Percentiles rank a stretch among this genome's conserved stretches.
These are phyloP conservation scores for Nemotelus nigrinus DNA, from an alignment of 2,888 invertebrate genomes.

Conservation along the genomic window DNA sequence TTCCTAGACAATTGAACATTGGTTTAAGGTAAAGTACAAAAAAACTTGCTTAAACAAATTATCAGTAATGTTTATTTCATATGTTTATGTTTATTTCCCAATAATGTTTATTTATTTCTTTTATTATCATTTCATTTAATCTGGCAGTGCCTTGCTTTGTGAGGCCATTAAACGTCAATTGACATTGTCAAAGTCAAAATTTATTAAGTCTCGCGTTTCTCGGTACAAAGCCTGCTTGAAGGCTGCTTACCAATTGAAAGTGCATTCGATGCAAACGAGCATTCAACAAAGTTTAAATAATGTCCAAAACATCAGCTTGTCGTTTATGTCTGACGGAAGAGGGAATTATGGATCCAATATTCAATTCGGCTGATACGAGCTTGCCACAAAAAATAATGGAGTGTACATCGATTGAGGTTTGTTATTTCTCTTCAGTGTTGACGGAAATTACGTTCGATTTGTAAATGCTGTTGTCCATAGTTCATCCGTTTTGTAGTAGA, in stretches of 20 bases:
- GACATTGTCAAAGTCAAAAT: neutral
- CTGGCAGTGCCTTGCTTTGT: neutral
- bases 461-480: too few species aligned
- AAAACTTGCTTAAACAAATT: too few species aligned
- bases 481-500: too few species aligned
- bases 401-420: constrained; percentile 47
- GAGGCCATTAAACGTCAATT: neutral
- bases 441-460: neutral
- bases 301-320: constrained; percentile 21
- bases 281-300: neutral
- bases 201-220: constrained; percentile 22
- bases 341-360: constrained; percentile 47
- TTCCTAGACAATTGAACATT: too few species aligned
- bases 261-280: neutral
- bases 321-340: constrained; percentile 47
- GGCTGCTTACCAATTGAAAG: constrained; percentile 36
- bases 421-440: neutral
- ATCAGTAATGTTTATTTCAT: too few species aligned
- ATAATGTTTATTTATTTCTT: too few species aligned
- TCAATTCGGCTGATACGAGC: constrained; percentile 12
- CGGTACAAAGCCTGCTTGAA: neutral
- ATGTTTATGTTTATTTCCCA: too few species aligned
- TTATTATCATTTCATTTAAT: too few species aligned
- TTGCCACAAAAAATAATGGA: constrained; percentile 45
- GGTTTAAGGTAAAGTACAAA: too few species aligned